Base-by-base conservation (phyloP, 1,140 invertebrate genomes). In the Neodiprion pinetum region DNA sequence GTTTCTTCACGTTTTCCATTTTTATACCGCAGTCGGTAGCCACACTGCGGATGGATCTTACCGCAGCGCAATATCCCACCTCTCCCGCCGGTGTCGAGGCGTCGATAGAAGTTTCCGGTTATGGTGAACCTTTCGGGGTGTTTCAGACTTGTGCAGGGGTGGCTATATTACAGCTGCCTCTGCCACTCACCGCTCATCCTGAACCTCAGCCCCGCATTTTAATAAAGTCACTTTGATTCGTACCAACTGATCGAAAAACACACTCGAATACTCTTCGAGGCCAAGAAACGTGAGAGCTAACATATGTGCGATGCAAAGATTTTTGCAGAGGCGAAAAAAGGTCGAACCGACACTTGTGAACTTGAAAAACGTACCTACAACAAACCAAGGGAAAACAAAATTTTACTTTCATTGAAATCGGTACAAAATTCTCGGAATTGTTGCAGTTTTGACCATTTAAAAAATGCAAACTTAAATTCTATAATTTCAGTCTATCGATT, bases 31-130 rank as follows among this genome's bases (percentile, higher is more conserved):
- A 61, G 53, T 61, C 53, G 53, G 28, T 17, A 61, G n/a, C 53
- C 53, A 61, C 53, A 61, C 53, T 61, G 53, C 53, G 53, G 53
- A 61, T 61, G 53, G 53, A 17, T 61, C 53, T 61, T 61, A 61
- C 53, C 53, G 53, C 53, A 61, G 8, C 53, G 53, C 53, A 14
- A 61, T 61, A 61, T 61, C 53, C 53, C 53, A 61, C n/a, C n/a
- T 17, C 8, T n/a, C 53, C 11, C 53, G 8, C 1, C 11, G 53
- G 11, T 61, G 53, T 61, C 53, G 53, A 61, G n/a, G 53, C 53
- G n/a, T 61, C 53, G 53, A 61, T 17, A 17, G 53, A 61, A 61
- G 53, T 12, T 61, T 61, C 53, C 53, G 53, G 11, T 61, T 61
- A 12, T 61, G 53, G 53, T 61, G 53, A 61, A 61, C 11, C 53